A percentile compares a stretch with the other conserved stretches of the same genome.
Evolutionary conservation across 1,140 invertebrate species (phyloP).

Genomic region (Drosophila erecta): DNA sequence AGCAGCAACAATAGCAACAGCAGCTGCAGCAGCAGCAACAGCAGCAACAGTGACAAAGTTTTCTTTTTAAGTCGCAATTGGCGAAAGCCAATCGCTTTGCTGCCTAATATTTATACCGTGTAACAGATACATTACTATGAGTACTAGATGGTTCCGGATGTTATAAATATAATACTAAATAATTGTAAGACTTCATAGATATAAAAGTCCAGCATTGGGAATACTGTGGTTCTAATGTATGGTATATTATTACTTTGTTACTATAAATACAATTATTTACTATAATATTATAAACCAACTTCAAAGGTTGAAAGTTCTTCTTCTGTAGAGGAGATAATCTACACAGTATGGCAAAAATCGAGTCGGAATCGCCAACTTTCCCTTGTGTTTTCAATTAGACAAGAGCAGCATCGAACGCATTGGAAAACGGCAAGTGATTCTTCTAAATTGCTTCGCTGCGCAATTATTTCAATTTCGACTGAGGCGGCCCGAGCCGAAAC

Average conservation of each 20-base stretch:
- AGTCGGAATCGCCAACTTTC: not conserved
- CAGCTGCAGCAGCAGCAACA: conserved; percentile 23
- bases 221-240: no score
- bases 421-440: conserved; percentile 75
- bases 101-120: conserved; percentile 59
- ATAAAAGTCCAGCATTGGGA: no score
- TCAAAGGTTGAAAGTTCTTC: no score
- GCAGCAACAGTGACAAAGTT: conserved; percentile 43
- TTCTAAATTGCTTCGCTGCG: conserved; percentile 84
- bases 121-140: conserved; percentile 1
- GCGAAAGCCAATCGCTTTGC: conserved; percentile 30
- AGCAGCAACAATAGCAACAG: conserved; percentile 38
- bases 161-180: not conserved
- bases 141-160: not conserved
- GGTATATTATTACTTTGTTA: no score
- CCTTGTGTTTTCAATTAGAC: conserved; percentile 34
- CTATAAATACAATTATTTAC: no score
- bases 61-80: conserved; percentile 63
- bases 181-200: no score
- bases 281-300: no score
- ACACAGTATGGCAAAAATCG: conserved; percentile 20
- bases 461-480: conserved; percentile 83
- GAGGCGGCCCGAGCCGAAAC: conserved; percentile 38
- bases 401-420: conserved; percentile 49
- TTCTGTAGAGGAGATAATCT: no score